These are phyloP conservation scores for Tenualosa ilisha DNA, from an alignment of 2,797 vertebrate genomes.

Conservation along the genomic window DNA sequence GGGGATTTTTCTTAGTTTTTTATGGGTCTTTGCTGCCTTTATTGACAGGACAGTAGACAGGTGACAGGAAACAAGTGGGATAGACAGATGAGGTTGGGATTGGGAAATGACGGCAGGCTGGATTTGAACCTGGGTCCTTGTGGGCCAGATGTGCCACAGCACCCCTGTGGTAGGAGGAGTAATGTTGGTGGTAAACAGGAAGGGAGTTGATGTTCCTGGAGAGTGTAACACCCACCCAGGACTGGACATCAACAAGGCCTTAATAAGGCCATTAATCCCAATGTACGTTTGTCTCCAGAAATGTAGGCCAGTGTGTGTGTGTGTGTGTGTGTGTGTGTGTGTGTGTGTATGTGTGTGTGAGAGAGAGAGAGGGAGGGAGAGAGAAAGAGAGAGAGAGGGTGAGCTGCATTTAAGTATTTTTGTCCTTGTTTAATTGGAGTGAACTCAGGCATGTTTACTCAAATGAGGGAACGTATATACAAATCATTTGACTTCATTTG, in stretches of 20 bases:
- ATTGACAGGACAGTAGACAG: too few relatives aligned
- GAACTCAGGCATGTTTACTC: conserved; percentile 40
- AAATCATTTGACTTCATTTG: conserved; percentile 27
- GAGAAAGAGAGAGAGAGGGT: background rate
- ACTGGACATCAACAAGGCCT: background rate
- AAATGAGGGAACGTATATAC: conserved; percentile 27
- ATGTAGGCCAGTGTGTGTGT: conserved; percentile 10
- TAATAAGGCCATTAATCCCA: background rate
- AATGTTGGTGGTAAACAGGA: background rate
- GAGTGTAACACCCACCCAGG: background rate
- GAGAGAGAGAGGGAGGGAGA: background rate
- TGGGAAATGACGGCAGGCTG: too few relatives aligned
- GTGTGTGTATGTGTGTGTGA: background rate
- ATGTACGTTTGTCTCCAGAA: background rate
- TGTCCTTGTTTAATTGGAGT: conserved; percentile 40
- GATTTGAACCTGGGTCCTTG: too few relatives aligned
- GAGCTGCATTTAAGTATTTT: conserved; percentile 24
- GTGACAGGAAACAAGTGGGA: too few relatives aligned
- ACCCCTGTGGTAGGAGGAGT: too few relatives aligned
- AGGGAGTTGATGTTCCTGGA: background rate
- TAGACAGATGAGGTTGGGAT: too few relatives aligned
- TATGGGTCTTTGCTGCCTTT: too few relatives aligned
- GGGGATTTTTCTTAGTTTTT: background rate
- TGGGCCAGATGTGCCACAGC: too few relatives aligned
- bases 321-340: conserved; percentile 18